A percentile compares a stretch with the other conserved stretches of the same genome.
Conservation (phyloP, 2,113 vertebrate genomes). For the Catharus fuscescens region DNA sequence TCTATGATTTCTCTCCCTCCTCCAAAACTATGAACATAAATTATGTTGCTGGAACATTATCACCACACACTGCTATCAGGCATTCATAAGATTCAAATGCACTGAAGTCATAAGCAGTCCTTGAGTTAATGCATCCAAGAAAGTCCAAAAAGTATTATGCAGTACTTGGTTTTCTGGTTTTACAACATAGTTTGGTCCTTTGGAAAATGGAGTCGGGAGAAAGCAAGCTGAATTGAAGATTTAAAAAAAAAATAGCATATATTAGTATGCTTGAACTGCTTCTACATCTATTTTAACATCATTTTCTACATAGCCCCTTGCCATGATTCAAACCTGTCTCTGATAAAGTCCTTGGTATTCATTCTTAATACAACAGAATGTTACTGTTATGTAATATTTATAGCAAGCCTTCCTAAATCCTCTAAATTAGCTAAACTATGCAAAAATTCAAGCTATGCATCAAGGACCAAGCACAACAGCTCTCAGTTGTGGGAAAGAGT, state of each 20-base stretch:
- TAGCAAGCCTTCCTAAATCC: conserved; percentile 46
- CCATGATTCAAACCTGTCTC: background rate
- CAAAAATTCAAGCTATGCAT: conserved; percentile 63
- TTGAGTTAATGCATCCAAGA: conserved; percentile 2
- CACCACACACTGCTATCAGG: background rate
- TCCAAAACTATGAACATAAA: conserved; percentile 29
- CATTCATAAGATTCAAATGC: conserved; percentile 45
- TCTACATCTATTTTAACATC: background rate
- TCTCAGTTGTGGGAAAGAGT: conserved; percentile 48
- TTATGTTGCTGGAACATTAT: conserved; percentile 21
- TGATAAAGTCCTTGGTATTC: background rate
- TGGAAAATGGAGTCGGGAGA: background rate
- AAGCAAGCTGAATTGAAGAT: background rate
- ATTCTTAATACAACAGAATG: background rate
- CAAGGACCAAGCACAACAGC: conserved; percentile 32
- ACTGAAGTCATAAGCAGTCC: conserved; percentile 30
- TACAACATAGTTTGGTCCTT: conserved; percentile 27
- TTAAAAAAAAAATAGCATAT: background rate
- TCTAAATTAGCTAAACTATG: conserved; percentile 54
- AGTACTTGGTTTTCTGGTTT: conserved; percentile 60
- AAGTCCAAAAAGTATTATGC: conserved; percentile 12
- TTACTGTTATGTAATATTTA: conserved; percentile 51
- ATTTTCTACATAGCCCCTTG: background rate
- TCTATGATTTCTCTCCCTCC: background rate
- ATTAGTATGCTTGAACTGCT: background rate